Conservation (phyloP, 2,113 vertebrate species). For the Microtus pennsylvanicus region DNA sequence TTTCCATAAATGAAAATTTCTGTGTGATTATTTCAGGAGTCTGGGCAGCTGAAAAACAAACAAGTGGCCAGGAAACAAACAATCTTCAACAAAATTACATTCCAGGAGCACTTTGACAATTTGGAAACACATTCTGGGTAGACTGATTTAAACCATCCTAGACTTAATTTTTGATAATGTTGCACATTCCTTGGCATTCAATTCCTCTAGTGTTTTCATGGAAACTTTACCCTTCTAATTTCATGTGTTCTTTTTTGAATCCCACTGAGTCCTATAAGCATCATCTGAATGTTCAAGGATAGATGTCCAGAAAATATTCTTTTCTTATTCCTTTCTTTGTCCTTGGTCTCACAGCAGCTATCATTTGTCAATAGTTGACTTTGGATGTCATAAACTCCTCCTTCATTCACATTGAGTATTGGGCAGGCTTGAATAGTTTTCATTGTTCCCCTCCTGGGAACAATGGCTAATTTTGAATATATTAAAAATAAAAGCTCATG, state of each 20-base stretch:
- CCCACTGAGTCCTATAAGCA: not conserved
- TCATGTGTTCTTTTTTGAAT: not conserved
- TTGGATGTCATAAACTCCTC: not conserved
- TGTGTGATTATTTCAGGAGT: too few species aligned
- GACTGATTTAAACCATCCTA: not conserved
- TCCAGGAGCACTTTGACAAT: conserved; percentile 27
- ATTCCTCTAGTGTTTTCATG: not conserved
- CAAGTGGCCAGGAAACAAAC: too few species aligned
- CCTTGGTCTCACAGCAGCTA: not conserved
- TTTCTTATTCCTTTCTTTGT: not conserved
- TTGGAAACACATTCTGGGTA: conserved; percentile 28
- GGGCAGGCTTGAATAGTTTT: not conserved
- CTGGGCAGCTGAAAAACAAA: too few species aligned
- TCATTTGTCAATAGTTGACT: not conserved
- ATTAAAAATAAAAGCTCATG: not conserved
- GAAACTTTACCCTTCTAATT: not conserved
- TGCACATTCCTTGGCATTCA: not conserved
- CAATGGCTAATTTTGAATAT: not conserved
- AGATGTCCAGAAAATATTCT: not conserved
- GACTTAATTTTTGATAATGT: conserved; percentile 49
- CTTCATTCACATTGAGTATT: not conserved
- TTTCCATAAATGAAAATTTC: too few species aligned
- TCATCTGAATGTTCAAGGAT: not conserved
- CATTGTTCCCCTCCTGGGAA: not conserved
- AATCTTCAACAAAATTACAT: not conserved